Evolutionary conservation across 2,113 vertebrate genomes (phyloP).

Genomic region (Silurus glanis): DNA sequence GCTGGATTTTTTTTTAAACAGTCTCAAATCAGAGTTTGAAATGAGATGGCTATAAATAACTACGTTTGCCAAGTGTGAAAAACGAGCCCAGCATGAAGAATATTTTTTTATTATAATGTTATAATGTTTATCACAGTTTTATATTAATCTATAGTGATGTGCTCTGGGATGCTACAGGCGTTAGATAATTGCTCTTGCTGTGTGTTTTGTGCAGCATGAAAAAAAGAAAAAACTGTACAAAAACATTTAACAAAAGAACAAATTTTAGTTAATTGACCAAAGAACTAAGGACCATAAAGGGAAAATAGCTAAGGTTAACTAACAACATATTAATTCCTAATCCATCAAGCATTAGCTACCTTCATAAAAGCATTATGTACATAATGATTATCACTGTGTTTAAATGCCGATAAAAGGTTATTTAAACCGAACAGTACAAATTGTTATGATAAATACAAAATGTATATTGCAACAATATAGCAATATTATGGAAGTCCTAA

Average conservation of each 20-base stretch:
- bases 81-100: background rate
- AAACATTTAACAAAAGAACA: background rate
- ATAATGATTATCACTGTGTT: no score
- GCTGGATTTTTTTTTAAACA: background rate
- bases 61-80: constrained; percentile 10
- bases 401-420: no score
- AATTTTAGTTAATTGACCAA: background rate
- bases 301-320: background rate
- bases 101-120: background rate
- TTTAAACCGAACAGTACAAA: background rate
- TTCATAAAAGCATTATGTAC: background rate
- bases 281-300: background rate
- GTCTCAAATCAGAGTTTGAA: background rate
- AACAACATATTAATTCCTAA: background rate
- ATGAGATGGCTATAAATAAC: background rate
- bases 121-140: background rate
- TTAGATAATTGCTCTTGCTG: background rate
- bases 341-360: background rate
- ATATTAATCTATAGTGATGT: background rate
- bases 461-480: background rate
- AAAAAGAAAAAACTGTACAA: background rate
- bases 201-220: background rate
- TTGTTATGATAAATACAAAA: background rate
- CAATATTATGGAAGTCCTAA: no score
- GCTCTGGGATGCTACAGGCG: background rate